A percentile compares a stretch with the other conserved stretches of the same genome.
These are phyloP conservation scores for Oedothorax gibbosus DNA, from an alignment of 1,140 invertebrate species.

Conservation along the genomic window DNA sequence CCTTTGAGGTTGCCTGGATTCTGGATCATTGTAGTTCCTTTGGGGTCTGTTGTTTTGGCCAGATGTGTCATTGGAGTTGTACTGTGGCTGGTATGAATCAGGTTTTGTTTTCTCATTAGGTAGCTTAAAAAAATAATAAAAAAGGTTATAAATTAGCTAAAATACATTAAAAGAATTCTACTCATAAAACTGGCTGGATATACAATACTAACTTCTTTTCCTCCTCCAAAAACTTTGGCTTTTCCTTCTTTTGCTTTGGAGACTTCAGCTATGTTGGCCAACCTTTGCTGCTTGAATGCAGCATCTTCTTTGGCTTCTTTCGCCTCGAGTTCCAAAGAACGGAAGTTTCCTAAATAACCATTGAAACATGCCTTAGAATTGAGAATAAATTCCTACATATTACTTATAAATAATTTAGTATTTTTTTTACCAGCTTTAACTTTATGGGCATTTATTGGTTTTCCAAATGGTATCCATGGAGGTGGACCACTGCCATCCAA, in stretches of 20 bases:
- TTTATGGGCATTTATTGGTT: conserved; percentile 67
- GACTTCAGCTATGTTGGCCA: conserved; percentile 88
- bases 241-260: conserved; percentile 75
- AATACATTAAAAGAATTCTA: background rate
- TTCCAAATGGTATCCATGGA: conserved; percentile 91
- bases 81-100: background rate
- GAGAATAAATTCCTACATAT: too few relatives aligned
- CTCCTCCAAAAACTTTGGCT: conserved; percentile 78
- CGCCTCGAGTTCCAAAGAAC: conserved; percentile 64
- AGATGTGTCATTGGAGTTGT: background rate
- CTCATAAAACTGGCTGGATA: background rate
- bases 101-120: conserved; percentile 5
- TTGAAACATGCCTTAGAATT: background rate
- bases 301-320: conserved; percentile 73
- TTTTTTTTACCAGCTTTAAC: background rate
- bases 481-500: conserved; percentile 80
- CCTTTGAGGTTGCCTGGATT: conserved; percentile 16
- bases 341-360: conserved; percentile 66
- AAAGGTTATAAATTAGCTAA: background rate
- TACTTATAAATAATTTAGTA: too few relatives aligned
- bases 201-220: conserved; percentile 68
- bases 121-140: conserved; percentile 15
- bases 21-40: background rate
- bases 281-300: conserved; percentile 82
- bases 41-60: conserved; percentile 16